Evolutionary conservation across 2,113 vertebrate species (phyloP).

Genomic region (Verasper variegatus): DNA sequence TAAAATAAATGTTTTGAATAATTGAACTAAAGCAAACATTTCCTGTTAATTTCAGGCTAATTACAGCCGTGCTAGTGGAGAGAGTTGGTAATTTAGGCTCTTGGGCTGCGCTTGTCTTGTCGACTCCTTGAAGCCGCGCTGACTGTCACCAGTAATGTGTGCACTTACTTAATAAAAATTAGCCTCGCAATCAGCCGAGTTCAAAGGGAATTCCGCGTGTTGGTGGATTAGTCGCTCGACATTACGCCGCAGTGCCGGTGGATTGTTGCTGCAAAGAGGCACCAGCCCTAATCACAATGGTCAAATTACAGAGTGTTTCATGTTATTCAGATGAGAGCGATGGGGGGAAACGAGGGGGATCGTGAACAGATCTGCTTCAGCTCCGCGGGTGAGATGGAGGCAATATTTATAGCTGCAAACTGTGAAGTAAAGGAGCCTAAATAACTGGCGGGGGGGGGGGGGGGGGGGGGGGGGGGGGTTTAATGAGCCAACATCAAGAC

Average conservation of each 20-base stretch:
- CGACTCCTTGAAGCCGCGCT: slow-evolving; percentile 72
- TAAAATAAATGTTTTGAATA: slow-evolving; percentile 90
- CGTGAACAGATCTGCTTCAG: slow-evolving; percentile 29
- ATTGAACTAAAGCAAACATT: slow-evolving; percentile 91
- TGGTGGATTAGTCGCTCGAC: slow-evolving; percentile 33
- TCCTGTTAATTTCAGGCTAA: slow-evolving; percentile 87
- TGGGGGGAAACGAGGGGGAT: slow-evolving; percentile 35
- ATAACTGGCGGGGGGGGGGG: slow-evolving; percentile 48
- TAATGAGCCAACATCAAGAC: slow-evolving; percentile 60
- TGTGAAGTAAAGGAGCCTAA: slow-evolving; percentile 55
- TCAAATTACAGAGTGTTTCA: slow-evolving; percentile 62
- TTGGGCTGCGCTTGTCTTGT: slow-evolving; percentile 77
- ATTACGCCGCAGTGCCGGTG: slow-evolving; percentile 23
- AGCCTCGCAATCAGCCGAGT: slow-evolving; percentile 51
- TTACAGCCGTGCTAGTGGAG: slow-evolving; percentile 84
- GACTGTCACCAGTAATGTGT: slow-evolving; percentile 55
- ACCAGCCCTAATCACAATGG: slow-evolving; percentile 54
- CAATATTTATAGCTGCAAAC: slow-evolving; percentile 38
- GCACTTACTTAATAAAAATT: slow-evolving; percentile 71
- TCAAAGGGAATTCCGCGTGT: slow-evolving; percentile 63
- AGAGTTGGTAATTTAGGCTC: slow-evolving; percentile 83
- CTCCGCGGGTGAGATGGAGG: slow-evolving; percentile 29
- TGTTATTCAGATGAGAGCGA: slow-evolving; percentile 43
- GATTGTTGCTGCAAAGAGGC: slow-evolving; percentile 37
- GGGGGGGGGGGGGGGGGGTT: slow-evolving; percentile 8